phyloP scores from a whole-genome alignment of 2,888 invertebrate genomes.

The Tryphoninae sp. region DNA sequence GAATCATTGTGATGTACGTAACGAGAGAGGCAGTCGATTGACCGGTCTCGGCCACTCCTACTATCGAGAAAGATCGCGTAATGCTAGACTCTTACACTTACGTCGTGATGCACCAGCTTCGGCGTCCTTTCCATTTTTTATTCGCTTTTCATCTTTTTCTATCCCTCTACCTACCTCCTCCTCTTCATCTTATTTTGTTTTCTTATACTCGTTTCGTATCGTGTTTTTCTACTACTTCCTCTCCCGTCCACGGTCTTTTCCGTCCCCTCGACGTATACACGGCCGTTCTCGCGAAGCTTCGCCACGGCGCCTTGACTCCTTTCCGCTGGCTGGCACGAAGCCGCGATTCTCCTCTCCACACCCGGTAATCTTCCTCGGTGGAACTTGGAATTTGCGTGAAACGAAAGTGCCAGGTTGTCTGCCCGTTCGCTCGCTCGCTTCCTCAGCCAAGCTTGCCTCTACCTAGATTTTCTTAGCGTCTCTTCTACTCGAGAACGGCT shows the following conservation, averaged over 20 bases:
- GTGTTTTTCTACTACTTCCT: slow-evolving; percentile 38
- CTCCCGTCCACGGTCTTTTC: slow-evolving; percentile 44
- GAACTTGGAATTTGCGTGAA: slow-evolving; percentile 75
- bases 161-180: slow-evolving; percentile 6
- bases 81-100: slow-evolving; percentile 62
- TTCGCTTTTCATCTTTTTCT: slow-evolving; percentile 5
- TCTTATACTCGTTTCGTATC: not conserved
- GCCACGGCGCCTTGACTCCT: slow-evolving; percentile 55
- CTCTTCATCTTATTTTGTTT: not conserved
- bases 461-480: not conserved
- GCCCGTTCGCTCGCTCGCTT: slow-evolving; percentile 12
- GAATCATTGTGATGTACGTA: slow-evolving; percentile 71
- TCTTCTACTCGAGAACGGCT: slow-evolving; percentile 35
- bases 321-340: slow-evolving; percentile 63
- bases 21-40: slow-evolving; percentile 72
- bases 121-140: slow-evolving; percentile 12
- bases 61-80: slow-evolving; percentile 46
- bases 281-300: slow-evolving; percentile 40
- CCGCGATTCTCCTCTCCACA: slow-evolving; percentile 57
- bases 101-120: slow-evolving; percentile 58
- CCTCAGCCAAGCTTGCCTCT: slow-evolving; percentile 27
- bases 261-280: slow-evolving; percentile 34
- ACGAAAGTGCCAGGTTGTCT: slow-evolving; percentile 72
- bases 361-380: slow-evolving; percentile 71
- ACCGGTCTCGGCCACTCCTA: slow-evolving; percentile 64